Evolutionary conservation across 2,888 invertebrate genomes (phyloP).

Genomic region (Limulus polyphemus): DNA sequence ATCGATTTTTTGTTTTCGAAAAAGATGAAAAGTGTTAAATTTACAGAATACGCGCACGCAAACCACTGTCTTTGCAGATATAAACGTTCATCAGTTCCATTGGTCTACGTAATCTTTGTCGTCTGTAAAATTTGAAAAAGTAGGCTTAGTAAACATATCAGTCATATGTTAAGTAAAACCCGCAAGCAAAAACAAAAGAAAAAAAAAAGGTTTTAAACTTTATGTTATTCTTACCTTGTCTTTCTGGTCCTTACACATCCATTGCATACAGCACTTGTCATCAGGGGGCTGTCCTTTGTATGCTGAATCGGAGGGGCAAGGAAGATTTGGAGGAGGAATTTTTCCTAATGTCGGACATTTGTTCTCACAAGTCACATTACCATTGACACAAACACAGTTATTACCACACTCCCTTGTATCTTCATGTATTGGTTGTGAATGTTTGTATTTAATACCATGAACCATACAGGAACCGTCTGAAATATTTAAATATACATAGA

Average conservation of each 20-base stretch:
- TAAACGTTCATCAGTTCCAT: too few species aligned
- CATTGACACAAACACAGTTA: constrained; percentile 74
- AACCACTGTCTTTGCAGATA: too few species aligned
- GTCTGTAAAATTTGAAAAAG: too few species aligned
- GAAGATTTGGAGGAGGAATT: constrained; percentile 57
- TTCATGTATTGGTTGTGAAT: constrained; percentile 69
- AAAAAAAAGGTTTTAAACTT: too few species aligned
- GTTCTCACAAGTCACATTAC: constrained; percentile 69
- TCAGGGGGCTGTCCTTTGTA: constrained; percentile 54
- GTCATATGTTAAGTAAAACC: too few species aligned
- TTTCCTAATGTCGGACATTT: constrained; percentile 65
- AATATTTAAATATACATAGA: constrained; percentile 29
- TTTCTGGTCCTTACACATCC: constrained; percentile 44
- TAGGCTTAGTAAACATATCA: too few species aligned
- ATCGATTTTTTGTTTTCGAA: too few species aligned
- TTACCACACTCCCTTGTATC: constrained; percentile 63
- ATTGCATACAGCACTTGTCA: constrained; percentile 72
- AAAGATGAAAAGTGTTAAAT: too few species aligned
- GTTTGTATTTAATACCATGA: constrained; percentile 51
- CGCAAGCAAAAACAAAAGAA: too few species aligned
- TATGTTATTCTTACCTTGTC: too few species aligned
- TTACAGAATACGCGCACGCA: too few species aligned
- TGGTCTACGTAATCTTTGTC: too few species aligned
- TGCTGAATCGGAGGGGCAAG: constrained; percentile 51
- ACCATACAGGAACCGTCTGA: constrained; percentile 70